Base-by-base conservation (phyloP, 2,797 vertebrate species). In the Lycodopsis pacificus region DNA sequence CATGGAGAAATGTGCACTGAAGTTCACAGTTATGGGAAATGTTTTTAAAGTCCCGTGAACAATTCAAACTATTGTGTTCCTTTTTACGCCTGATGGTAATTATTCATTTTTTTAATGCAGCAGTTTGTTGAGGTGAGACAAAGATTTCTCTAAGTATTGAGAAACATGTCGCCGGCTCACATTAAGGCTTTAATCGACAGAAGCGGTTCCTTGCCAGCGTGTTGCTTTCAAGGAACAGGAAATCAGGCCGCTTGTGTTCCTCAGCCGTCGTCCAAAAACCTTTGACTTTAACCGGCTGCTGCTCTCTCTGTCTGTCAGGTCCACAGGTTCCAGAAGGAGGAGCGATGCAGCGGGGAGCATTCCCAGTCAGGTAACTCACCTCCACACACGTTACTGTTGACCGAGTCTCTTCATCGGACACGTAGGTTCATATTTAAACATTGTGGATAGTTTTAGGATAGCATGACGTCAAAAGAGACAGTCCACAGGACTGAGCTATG, bases 361-460 rank as follows among this genome's bases (percentile, higher is more conserved):
- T 93, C 95, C 73, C 96, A 96, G 61, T 94, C 97, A 97, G 97
- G 98, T 98, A 91, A 81, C 14, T 54, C 1, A 6, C 4, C 22
- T 13, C 15, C 2, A 1, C 22, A 11, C 20, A 6, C 19, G 14
- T 20, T 20, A 20, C n/a, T 54, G 11, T 49, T 25, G n/a, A 20
- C 42, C 5, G 14, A 17, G 12, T 25, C 14, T 63, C 22, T 12
- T 59, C 2, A 11, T 17, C 65, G 5, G 3, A n/a, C 12, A 15
- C 19, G 4, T 53, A 51, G 40, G 14, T 4, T 14, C 14, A 14
- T 13, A 54, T 54, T 3, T 22, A 14, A 54, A 14, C 22, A 14
- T 30, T 30, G 2, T 56, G 7, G 15, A 44, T 13, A 1, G 22
- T 19, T 27, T 6, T 44, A 49, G 53, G 42, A 40, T 2, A 42